Percentiles rank a stretch among this genome's conserved stretches.
phyloP scores from a whole-genome alignment of 1,140 invertebrate genomes.

The Aphelenchoides avenae region DNA sequence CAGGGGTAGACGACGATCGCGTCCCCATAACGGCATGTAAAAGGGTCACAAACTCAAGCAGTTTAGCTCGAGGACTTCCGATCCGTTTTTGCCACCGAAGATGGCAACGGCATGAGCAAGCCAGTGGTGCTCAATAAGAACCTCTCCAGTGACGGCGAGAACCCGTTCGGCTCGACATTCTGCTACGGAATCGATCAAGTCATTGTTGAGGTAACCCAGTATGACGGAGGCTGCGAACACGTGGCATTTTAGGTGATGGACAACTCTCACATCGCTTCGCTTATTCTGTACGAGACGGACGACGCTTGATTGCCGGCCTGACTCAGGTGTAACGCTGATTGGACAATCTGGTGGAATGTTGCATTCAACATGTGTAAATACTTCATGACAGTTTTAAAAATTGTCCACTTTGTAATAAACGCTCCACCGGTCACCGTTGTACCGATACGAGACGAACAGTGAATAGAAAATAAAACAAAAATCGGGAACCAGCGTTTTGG shows the following conservation, averaged over 20 bases:
- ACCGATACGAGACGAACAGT: too few species aligned
- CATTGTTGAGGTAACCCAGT: constrained; percentile 39
- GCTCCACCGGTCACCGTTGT: too few species aligned
- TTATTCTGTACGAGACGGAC: constrained; percentile 16
- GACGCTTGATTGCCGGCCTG: too few species aligned
- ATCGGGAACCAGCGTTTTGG: too few species aligned
- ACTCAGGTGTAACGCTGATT: too few species aligned
- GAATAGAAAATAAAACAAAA: too few species aligned
- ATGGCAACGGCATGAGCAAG: constrained; percentile 14
- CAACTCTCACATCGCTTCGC: constrained; percentile 18
- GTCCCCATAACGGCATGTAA: too few species aligned
- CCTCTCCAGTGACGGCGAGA: constrained; percentile 44
- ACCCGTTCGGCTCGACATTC: constrained; percentile 50
- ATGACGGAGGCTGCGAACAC: background rate
- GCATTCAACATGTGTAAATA: too few species aligned
- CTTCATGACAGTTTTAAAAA: too few species aligned
- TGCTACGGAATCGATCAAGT: constrained; percentile 45
- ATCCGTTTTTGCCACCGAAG: constrained; percentile 23
- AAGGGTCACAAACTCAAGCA: background rate
- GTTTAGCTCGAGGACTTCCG: constrained; percentile 38
- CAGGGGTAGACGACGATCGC: too few species aligned
- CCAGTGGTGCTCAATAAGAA: constrained; percentile 40
- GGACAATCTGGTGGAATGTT: too few species aligned
- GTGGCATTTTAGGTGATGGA: constrained; percentile 20
- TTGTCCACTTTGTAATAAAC: too few species aligned